Evolutionary conservation across 2,113 vertebrate genomes (phyloP), one percentile per base, ranked within the genome.

Genomic region (Indicator indicator): DNA sequence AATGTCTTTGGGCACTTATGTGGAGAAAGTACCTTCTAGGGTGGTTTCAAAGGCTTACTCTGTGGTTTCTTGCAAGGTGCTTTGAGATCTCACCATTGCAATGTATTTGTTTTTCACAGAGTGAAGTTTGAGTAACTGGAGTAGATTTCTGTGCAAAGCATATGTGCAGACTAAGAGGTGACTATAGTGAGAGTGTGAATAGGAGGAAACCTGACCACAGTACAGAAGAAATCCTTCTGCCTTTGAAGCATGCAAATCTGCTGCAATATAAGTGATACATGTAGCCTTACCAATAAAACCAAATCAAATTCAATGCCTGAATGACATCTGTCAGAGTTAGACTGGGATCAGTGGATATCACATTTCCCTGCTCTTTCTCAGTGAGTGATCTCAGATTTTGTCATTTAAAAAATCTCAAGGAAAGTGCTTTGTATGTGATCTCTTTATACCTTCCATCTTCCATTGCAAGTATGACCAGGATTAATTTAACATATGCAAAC

Each of bases 401-500:
- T 78, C 0, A 8, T 73, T 91, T 88, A 48, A 94, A 74, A 87
- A 84, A 42, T 78, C 58, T 75, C 54, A 44, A 62, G 75, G 70
- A 83, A n/a, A 33, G 16, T 82, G 81, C 63, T 88, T 84, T 72
- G 54, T 24, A 69, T 81, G 58, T 88, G 79, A 94, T 87, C 33
- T 88, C 58, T 97, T 87, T 93, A 80, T 86, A 74, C 24, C 7
- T 11, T 86, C 67, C 27, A 59, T 78, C 40, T 95, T 93, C 90
- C 38, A 42, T 75, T 90, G 80, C 74, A 72, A 88, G 83, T 78
- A 58, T 91, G 91, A 78, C 88, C 91, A 83, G 79, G 93, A 91
- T 95, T 96, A 95, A 69, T 96, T 50, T 89, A 95, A 96, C 76
- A 20, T 58, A 95, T 93, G 65, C 94, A 93, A 95, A 93, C 89